Evolutionary conservation across 2,113 vertebrate genomes (phyloP), one percentile per base, ranked within the genome.

Genomic region (Halichoerus grypus): DNA sequence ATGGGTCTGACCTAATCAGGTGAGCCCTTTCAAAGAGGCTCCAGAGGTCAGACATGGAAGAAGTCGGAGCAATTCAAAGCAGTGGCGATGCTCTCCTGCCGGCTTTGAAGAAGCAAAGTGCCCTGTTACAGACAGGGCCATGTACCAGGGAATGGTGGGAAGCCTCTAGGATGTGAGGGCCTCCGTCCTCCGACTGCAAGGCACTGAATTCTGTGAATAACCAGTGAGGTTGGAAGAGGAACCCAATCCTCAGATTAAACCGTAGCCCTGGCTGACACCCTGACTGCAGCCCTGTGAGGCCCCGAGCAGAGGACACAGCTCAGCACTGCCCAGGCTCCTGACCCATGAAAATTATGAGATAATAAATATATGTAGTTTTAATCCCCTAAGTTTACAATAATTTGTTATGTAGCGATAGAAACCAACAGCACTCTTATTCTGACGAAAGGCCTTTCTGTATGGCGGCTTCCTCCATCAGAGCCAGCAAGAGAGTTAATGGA

Each of bases 21-120:
- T 42, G 28, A 91, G n/a, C 33, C 82, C 53, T 71, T 88, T 97
- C 59, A 88, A 59, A 88, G 81, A 81, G 9, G 8, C 57, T 71
- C 33, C 67, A 61, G 72, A 61, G 15, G 9, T 31, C 71, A 39
- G 46, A 87, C 3, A 59, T 65, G 81, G 86, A 97, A 69, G 53
- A 95, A 82, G 55, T 84, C 77, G 76, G 65, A 91, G 65, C 42
- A 39, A 53, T 67, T 92, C 46, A 85, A 88, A 92, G 46, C 12
- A 82, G 11, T 71, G 76, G 31, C 89, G 42, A 82, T 82, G 33
- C 53, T 53, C 51, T 95, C 26, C 69, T 88, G 1, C 51, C n/a
- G 55, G 7, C 49, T 7, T 94, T 74, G 51, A 89, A 94, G 71
- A 91, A 26, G 7, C 65, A 59, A 39, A 57, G 61, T 88, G 49